Conservation (phyloP, 1,140 invertebrate species). For the Bombus waltoni region DNA sequence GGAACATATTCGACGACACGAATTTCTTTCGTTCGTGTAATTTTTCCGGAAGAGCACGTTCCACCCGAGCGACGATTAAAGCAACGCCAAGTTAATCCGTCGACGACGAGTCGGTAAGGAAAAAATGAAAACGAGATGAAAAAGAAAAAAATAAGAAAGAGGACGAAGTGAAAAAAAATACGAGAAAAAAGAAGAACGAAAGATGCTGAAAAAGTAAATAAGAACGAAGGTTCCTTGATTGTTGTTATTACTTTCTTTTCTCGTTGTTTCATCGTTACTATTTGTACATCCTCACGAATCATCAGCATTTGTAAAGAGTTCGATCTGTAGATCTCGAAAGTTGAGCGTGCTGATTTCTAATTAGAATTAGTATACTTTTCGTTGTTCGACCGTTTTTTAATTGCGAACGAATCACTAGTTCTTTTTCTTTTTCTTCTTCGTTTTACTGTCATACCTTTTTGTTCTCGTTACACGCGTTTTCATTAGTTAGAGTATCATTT, state of each 20-base stretch:
- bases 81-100: slow-evolving; percentile 12
- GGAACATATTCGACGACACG: slow-evolving; percentile 5
- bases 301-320: slow-evolving; percentile 51
- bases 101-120: slow-evolving; percentile 49
- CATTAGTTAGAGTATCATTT: slow-evolving; percentile 62
- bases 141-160: neutral
- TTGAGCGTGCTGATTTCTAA: slow-evolving; percentile 46
- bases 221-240: slow-evolving; percentile 4
- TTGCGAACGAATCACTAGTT: slow-evolving; percentile 9
- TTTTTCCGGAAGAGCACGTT: slow-evolving; percentile 4
- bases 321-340: slow-evolving; percentile 43
- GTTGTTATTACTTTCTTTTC: slow-evolving; percentile 39
- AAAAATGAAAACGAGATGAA: neutral
- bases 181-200: neutral
- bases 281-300: slow-evolving; percentile 53
- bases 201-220: slow-evolving; percentile 4
- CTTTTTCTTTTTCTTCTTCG: neutral
- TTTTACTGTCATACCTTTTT: neutral
- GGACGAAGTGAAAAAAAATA: neutral
- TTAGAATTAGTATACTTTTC: slow-evolving; percentile 47
- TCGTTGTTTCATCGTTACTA: slow-evolving; percentile 33
- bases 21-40: slow-evolving; percentile 28
- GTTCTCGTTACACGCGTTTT: slow-evolving; percentile 45
- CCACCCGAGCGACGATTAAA: slow-evolving; percentile 1
- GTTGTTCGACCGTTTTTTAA: slow-evolving; percentile 17